phyloP scores from a whole-genome alignment of 2,797 vertebrate genomes.

The Oreochromis grahami region DNA sequence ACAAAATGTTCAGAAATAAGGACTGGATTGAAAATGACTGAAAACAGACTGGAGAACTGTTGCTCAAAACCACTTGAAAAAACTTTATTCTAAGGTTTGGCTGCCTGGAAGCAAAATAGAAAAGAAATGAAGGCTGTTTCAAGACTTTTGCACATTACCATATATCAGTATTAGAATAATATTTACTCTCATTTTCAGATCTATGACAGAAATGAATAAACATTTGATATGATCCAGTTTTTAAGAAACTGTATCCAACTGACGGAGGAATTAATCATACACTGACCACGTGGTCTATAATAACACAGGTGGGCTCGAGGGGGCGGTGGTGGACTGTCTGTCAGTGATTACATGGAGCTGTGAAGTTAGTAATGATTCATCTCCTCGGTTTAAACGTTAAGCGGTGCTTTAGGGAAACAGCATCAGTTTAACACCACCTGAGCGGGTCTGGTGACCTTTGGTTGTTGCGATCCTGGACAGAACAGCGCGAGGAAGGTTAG shows the following conservation, averaged over 20 bases:
- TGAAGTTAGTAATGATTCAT: neutral
- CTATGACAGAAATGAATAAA: neutral
- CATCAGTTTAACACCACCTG: neutral
- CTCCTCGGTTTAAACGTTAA: neutral
- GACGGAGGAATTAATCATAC: neutral
- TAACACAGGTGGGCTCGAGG: conserved; percentile 42
- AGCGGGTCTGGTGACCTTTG: conserved; percentile 13
- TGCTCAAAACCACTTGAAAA: neutral
- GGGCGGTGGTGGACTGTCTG: conserved; percentile 37
- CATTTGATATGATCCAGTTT: neutral
- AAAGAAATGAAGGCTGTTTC: neutral
- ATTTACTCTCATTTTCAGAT: neutral
- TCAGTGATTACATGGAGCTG: neutral
- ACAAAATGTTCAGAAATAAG: neutral
- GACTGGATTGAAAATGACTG: neutral
- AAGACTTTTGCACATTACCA: neutral
- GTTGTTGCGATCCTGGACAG: neutral
- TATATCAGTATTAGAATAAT: neutral
- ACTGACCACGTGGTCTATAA: conserved; percentile 43
- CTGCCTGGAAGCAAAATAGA: neutral
- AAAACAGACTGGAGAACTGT: neutral
- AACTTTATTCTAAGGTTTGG: neutral
- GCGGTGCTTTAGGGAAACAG: neutral
- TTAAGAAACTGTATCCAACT: neutral
- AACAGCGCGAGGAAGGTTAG: neutral